Base-by-base conservation (phyloP, 2,797 vertebrate species). In the Spea hammondii region DNA sequence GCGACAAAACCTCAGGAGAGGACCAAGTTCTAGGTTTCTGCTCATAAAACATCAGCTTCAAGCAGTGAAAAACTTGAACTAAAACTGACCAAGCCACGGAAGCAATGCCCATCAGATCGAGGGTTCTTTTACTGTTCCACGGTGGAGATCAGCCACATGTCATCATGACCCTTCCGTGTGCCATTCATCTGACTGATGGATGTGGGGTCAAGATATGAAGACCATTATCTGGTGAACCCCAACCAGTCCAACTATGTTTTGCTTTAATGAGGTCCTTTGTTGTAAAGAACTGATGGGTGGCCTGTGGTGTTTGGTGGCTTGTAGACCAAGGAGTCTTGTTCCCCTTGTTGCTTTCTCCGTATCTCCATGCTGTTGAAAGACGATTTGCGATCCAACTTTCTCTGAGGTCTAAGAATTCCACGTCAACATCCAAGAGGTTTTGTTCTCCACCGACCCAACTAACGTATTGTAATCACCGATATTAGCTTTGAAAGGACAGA, bases 41-140 rank as follows among this genome's bases (percentile, higher is more conserved):
- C 5, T 45, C 11, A 46, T 47, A 47, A 72, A 67, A 50, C 60
- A 66, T 72, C 68, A 72, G 47, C 11, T 79, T 79, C 70, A 79
- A 79, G 70, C 72, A 78, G 50, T 65, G 73, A 66, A 78, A 17
- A 62, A 53, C 50, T 10, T 10, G 6, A 6, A 53, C 10, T 6
- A 62, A 62, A 17, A 32, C 32, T 32, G 32, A 32, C 32, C 59
- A 62, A 62, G 14, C 7, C 32, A 6, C n/a, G n/a, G 59, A 17
- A 32, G 32, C n/a, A 5, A 5, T 11, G 55, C 5, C 12, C 11
- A 5, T 1, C 9, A 59, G n/a, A 57, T 57, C 55, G 55, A 10
- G 8, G 0, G 55, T 59, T 5, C 2, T 13, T 3, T 9, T 53
- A 53, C 6, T 53, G 10, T 53, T 53, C 55, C 55, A 59, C 55